Percentiles rank a stretch among this genome's conserved stretches.
Evolutionary conservation across 2,113 vertebrate genomes (phyloP).

Genomic region (Anoplopoma fimbria): DNA sequence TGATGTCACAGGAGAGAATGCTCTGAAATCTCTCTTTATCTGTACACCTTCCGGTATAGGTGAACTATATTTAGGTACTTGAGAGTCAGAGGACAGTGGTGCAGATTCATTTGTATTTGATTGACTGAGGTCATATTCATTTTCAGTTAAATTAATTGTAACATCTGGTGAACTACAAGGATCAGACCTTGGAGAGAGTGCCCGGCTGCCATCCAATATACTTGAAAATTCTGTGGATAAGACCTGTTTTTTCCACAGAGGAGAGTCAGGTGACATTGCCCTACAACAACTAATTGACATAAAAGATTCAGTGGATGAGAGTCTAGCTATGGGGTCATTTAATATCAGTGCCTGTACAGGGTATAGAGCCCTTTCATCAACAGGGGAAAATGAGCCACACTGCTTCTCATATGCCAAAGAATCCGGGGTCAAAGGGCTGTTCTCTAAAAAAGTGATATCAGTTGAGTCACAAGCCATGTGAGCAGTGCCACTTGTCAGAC

Average conservation of each 20-base stretch:
- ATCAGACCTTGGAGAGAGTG: conserved; percentile 38
- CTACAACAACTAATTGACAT: conserved; percentile 73
- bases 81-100: conserved; percentile 5
- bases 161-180: conserved; percentile 31
- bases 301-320: conserved; percentile 72
- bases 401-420: conserved; percentile 34
- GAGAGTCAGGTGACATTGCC: conserved; percentile 72
- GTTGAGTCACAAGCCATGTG: conserved; percentile 71
- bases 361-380: conserved; percentile 24
- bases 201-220: conserved; percentile 12
- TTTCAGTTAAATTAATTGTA: conserved; percentile 15
- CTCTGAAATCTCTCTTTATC: conserved; percentile 14
- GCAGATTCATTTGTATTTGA: background rate
- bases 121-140: background rate
- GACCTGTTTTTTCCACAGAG: background rate
- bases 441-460: conserved; percentile 31
- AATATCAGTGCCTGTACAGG: conserved; percentile 33
- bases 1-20: conserved; percentile 24
- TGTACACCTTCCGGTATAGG: conserved; percentile 5
- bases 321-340: conserved; percentile 40
- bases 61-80: conserved; percentile 17
- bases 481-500: background rate
- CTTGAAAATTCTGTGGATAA: conserved; percentile 35
- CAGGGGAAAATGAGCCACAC: conserved; percentile 24
- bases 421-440: conserved; percentile 26